Conservation (phyloP, 2,113 vertebrate species). For the Felis catus region DNA sequence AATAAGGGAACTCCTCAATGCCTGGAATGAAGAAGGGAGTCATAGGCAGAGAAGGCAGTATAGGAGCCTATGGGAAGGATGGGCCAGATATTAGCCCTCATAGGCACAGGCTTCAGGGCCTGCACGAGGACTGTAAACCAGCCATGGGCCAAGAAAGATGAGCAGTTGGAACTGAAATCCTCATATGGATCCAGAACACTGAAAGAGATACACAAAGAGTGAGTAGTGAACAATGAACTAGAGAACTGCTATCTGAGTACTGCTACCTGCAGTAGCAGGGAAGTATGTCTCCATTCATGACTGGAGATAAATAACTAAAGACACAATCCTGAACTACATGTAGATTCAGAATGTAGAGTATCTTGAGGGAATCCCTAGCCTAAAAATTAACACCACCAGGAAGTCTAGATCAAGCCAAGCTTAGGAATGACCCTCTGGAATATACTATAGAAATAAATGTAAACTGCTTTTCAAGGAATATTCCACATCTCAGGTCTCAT, state of each 20-base stretch:
- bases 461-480: not conserved
- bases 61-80: not conserved
- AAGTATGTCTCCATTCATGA: not conserved
- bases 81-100: fast-evolving
- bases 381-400: not conserved
- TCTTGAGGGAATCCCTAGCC: not conserved
- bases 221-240: not conserved
- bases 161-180: not conserved
- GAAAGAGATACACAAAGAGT: not conserved
- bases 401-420: not conserved
- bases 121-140: not conserved
- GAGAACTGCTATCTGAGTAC: not conserved
- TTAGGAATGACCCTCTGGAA: not conserved
- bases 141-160: not conserved
- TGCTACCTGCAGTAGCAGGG: not conserved
- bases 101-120: not conserved
- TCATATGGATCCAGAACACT: not conserved
- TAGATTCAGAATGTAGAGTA: not conserved
- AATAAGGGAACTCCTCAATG: not conserved
- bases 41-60: not conserved
- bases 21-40: not conserved
- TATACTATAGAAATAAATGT: not conserved
- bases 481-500: not conserved
- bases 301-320: not conserved
- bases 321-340: not conserved